phyloP scores from a whole-genome alignment of 2,888 invertebrate species.

The Xylocampa areola region DNA sequence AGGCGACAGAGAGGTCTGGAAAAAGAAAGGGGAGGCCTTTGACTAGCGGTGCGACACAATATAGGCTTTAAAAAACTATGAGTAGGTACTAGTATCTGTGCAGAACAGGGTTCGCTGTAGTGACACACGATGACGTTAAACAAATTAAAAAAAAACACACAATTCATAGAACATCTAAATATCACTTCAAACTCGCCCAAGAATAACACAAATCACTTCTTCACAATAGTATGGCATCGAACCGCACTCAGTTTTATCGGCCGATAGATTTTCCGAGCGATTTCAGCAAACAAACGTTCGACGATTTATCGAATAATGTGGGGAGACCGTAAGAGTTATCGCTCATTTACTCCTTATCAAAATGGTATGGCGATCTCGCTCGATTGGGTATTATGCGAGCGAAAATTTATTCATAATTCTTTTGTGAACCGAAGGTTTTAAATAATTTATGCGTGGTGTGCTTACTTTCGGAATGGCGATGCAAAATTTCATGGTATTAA shows the following conservation, averaged over 20 bases:
- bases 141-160: too few species aligned
- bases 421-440: slow-evolving; percentile 27
- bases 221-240: slow-evolving; percentile 45
- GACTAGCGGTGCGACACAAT: too few species aligned
- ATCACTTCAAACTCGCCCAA: slow-evolving; percentile 18
- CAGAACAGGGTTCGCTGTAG: too few species aligned
- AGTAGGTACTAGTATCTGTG: too few species aligned
- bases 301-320: slow-evolving; percentile 60
- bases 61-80: too few species aligned
- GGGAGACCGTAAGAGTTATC: slow-evolving; percentile 54
- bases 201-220: slow-evolving; percentile 40
- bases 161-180: neutral
- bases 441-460: slow-evolving; percentile 29
- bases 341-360: slow-evolving; percentile 56
- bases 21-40: too few species aligned
- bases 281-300: slow-evolving; percentile 61
- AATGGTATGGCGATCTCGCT: slow-evolving; percentile 41
- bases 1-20: too few species aligned
- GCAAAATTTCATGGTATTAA: neutral
- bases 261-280: slow-evolving; percentile 64
- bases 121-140: too few species aligned
- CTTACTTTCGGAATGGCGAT: neutral
- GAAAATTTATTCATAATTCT: slow-evolving; percentile 54
- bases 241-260: slow-evolving; percentile 63
- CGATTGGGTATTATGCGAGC: slow-evolving; percentile 39